Evolutionary conservation across 2,113 vertebrate species (phyloP).

Genomic region (Athene noctua): DNA sequence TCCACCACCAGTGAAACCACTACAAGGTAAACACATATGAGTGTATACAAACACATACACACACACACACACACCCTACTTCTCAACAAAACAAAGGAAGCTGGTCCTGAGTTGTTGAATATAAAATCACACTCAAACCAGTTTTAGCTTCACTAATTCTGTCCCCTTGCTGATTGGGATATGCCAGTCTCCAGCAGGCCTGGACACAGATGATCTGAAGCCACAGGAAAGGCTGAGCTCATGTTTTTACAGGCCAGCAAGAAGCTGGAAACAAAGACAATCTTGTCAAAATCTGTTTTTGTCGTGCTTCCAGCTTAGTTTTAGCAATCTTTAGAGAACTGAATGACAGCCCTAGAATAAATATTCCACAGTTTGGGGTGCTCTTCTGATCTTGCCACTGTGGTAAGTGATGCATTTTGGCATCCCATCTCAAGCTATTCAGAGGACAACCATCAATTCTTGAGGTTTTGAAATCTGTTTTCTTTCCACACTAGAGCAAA

Average conservation of each 20-base stretch:
- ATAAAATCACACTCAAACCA: neutral
- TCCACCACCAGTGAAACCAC: neutral
- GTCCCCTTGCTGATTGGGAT: neutral
- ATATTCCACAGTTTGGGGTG: neutral
- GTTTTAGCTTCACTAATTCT: neutral
- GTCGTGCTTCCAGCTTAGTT: neutral
- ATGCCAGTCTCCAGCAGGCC: neutral
- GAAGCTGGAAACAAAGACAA: neutral
- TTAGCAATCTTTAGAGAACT: neutral
- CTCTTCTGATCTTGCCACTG: neutral
- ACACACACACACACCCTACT: neutral
- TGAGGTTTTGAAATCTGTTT: neutral
- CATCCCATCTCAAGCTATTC: neutral
- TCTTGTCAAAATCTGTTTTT: neutral
- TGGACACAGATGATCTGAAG: neutral
- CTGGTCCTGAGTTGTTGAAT: neutral
- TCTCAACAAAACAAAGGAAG: slow-evolving; percentile 33
- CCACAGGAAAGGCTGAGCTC: neutral
- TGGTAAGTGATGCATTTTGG: neutral
- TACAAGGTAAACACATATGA: neutral
- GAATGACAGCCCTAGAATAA: neutral
- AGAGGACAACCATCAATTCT: neutral
- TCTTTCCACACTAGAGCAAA: neutral
- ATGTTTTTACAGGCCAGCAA: neutral
- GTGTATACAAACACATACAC: neutral